A percentile compares a stretch with the other conserved stretches of the same genome.
phyloP scores from a whole-genome alignment of 2,113 vertebrate species.

The Falco punctatus region DNA sequence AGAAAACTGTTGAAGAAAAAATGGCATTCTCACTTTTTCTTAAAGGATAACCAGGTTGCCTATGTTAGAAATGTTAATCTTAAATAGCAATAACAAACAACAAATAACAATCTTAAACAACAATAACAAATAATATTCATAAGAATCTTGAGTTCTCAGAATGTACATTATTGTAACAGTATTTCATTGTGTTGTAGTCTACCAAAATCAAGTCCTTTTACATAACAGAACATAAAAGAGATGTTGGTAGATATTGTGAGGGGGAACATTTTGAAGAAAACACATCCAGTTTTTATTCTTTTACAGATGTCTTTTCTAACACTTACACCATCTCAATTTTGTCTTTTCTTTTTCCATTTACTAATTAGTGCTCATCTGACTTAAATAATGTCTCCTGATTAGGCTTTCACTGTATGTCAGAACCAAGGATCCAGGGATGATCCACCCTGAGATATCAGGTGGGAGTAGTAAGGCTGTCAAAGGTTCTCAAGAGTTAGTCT shows the following conservation, averaged over 20 bases:
- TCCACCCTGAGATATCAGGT: background rate
- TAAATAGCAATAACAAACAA: background rate
- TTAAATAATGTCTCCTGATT: background rate
- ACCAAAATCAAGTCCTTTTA: background rate
- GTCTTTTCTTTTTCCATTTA: background rate
- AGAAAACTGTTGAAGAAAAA: background rate
- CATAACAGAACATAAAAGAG: background rate
- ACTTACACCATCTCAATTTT: background rate
- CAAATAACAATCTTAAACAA: background rate
- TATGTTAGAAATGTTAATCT: background rate
- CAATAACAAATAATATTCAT: too few relatives aligned
- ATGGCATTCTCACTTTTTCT: background rate
- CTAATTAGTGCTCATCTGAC: background rate
- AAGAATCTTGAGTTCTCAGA: background rate
- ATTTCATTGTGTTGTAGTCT: background rate
- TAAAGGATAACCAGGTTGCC: background rate
- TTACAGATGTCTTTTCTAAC: background rate
- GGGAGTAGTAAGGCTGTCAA: background rate
- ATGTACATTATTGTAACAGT: background rate
- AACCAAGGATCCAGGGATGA: background rate
- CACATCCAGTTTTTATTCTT: background rate
- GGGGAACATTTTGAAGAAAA: background rate
- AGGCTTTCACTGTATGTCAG: background rate
- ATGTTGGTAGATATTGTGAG: too few relatives aligned
- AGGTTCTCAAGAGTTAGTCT: background rate